phyloP scores from a whole-genome alignment of 1,140 invertebrate species.

The Pinna nobilis region DNA sequence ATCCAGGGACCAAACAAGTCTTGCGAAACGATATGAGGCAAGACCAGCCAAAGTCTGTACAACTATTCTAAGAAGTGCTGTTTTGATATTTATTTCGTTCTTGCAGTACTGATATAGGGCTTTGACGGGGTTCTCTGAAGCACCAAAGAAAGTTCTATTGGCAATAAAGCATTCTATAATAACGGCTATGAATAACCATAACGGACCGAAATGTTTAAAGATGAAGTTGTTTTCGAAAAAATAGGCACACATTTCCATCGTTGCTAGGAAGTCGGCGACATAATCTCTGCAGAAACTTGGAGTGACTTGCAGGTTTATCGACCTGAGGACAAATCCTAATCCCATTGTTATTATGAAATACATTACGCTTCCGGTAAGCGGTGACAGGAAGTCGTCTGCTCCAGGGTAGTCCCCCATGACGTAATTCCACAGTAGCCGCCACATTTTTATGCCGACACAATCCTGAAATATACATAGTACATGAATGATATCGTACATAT shows the following conservation, averaged over 20 bases:
- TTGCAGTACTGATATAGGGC: conserved; percentile 52
- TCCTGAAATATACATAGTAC: too few relatives aligned
- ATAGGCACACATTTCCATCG: conserved; percentile 68
- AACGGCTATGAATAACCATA: conserved; percentile 63
- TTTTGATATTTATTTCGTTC: conserved; percentile 35
- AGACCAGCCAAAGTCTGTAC: conserved; percentile 61
- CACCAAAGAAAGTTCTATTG: conserved; percentile 60
- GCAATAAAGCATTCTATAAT: conserved; percentile 62
- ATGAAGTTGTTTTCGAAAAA: conserved; percentile 71
- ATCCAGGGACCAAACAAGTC: conserved; percentile 65
- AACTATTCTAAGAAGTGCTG: conserved; percentile 52
- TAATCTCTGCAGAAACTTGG: conserved; percentile 44
- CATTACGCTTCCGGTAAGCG: conserved; percentile 60
- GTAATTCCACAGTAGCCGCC: conserved; percentile 46
- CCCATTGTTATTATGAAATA: conserved; percentile 61
- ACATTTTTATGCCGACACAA: too few relatives aligned
- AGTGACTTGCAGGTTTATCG: conserved; percentile 47
- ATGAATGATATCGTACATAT: too few relatives aligned
- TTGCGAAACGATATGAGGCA: conserved; percentile 65
- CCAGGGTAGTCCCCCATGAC: conserved; percentile 40
- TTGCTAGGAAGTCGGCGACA: conserved; percentile 61
- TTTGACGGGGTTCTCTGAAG: conserved; percentile 66
- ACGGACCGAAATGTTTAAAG: conserved; percentile 62
- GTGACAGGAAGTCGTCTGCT: conserved; percentile 55
- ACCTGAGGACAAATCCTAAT: conserved; percentile 52